Conservation (phyloP, 2,113 vertebrate species). For the Chaetura pelagica region DNA sequence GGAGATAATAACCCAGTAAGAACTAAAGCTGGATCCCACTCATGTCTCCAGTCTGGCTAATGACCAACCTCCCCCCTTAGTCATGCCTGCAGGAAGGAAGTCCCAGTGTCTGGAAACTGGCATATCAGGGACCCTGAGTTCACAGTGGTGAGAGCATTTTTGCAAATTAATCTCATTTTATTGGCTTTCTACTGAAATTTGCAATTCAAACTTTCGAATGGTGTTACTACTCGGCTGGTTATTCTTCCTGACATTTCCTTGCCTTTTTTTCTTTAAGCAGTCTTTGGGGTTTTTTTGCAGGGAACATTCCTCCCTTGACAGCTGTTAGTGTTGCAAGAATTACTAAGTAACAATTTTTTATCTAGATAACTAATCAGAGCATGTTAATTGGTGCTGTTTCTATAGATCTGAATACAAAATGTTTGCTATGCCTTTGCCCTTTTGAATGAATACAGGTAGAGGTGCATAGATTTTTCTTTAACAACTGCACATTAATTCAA, state of each 20-base stretch:
- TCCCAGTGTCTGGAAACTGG: neutral
- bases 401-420: neutral
- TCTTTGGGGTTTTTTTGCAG: neutral
- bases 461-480: neutral
- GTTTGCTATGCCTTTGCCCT: neutral
- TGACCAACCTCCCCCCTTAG: neutral
- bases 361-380: neutral
- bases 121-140: neutral
- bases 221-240: neutral
- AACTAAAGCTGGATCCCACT: neutral
- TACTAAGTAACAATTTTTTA: neutral
- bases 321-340: neutral
- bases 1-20: neutral
- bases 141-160: neutral
- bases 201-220: neutral
- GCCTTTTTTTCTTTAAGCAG: neutral
- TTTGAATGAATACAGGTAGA: neutral
- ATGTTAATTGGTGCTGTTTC: slow-evolving; percentile 8
- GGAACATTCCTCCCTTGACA: neutral
- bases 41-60: neutral
- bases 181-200: neutral
- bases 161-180: slow-evolving; percentile 14
- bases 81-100: neutral
- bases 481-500: neutral
- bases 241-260: neutral